Evolutionary conservation across 2,888 invertebrate species (phyloP).

Genomic region (Meliscaeva auricollis): DNA sequence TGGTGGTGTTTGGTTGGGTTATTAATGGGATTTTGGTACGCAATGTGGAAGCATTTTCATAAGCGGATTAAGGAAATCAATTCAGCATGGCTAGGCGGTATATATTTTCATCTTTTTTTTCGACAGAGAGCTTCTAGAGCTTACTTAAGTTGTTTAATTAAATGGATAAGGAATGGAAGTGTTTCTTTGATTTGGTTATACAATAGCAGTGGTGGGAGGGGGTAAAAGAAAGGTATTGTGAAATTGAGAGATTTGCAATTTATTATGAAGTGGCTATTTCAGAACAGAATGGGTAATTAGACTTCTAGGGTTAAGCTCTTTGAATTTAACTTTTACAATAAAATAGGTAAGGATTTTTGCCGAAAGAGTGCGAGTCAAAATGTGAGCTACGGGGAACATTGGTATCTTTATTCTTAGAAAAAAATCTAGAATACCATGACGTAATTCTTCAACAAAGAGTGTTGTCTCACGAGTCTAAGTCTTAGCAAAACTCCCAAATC

Average conservation of each 20-base stretch:
- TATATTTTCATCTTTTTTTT: slow-evolving; percentile 17
- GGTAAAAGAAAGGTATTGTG: not conserved
- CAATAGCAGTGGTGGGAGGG: not conserved
- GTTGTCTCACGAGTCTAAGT: too few relatives aligned
- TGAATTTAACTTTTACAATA: too few relatives aligned
- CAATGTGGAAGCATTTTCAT: slow-evolving; percentile 48
- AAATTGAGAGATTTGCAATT: not conserved
- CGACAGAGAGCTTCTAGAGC: not conserved
- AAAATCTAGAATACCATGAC: too few relatives aligned
- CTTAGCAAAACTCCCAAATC: too few relatives aligned
- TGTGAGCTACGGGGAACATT: too few relatives aligned
- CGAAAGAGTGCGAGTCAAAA: too few relatives aligned
- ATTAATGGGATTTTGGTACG: slow-evolving; percentile 66
- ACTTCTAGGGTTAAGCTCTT: too few relatives aligned
- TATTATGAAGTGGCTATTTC: not conserved
- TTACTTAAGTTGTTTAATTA: slow-evolving; percentile 38
- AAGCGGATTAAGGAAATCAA: slow-evolving; percentile 62
- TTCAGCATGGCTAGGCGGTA: slow-evolving; percentile 46
- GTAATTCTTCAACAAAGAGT: too few relatives aligned
- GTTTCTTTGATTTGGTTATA: slow-evolving; percentile 54
- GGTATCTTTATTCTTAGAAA: too few relatives aligned
- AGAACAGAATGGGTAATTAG: too few relatives aligned
- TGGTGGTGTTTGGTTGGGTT: slow-evolving; percentile 38
- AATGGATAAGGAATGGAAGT: slow-evolving; percentile 42
- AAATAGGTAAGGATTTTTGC: too few relatives aligned